These are phyloP conservation scores for Lycodopsis pacificus DNA, from an alignment of 2,797 vertebrate genomes.

Conservation along the genomic window DNA sequence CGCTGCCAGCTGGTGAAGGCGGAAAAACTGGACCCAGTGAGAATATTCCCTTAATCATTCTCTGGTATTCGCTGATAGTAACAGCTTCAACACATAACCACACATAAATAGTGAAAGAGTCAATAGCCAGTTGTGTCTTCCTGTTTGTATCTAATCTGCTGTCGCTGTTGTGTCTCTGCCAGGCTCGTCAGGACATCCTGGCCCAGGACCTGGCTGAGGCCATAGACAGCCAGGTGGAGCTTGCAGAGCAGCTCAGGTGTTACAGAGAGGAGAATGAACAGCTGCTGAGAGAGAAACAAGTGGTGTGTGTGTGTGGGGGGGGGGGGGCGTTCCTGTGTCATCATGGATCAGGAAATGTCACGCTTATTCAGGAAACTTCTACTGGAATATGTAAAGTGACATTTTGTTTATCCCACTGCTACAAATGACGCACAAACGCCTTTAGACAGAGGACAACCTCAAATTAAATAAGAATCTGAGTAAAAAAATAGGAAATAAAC, in stretches of 20 bases:
- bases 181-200: constrained; percentile 89
- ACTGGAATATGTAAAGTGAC: not conserved
- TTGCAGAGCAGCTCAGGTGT: constrained; percentile 84
- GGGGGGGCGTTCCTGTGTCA: not conserved
- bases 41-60: not conserved
- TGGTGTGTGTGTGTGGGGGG: constrained; percentile 71
- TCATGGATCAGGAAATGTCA: not conserved
- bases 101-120: not conserved
- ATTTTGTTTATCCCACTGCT: not conserved
- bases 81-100: no score
- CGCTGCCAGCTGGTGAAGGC: constrained; percentile 75
- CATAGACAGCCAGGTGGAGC: constrained; percentile 83
- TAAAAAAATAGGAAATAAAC: not conserved
- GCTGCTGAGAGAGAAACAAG: constrained; percentile 80
- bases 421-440: not conserved
- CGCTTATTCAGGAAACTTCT: constrained; percentile 14
- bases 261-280: constrained; percentile 83
- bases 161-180: constrained; percentile 12
- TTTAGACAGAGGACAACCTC: not conserved
- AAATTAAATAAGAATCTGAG: not conserved
- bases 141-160: not conserved
- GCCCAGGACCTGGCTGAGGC: constrained; percentile 89
- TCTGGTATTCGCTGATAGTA: not conserved
- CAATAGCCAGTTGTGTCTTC: not conserved
- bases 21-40: constrained; percentile 84